Conservation (phyloP, 2,888 invertebrate genomes). For the Ctenicera cuprea region DNA sequence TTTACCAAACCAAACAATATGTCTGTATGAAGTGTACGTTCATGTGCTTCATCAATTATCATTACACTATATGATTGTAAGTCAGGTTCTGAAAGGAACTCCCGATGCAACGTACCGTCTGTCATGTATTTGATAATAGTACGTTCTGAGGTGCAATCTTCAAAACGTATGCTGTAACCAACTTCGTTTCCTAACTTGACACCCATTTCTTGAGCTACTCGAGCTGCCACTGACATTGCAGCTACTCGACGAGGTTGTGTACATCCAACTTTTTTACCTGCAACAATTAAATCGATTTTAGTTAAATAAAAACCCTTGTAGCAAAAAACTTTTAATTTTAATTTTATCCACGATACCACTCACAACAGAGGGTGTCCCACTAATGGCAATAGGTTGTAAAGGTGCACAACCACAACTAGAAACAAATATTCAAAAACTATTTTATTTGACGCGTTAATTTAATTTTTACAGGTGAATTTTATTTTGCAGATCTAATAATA, state of each 20-base stretch:
- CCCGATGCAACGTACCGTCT: constrained; percentile 97
- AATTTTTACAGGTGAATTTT: no score
- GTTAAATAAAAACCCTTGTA: no score
- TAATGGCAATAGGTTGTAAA: no score
- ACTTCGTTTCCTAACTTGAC: constrained; percentile 96
- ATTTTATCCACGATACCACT: no score
- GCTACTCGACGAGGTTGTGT: constrained; percentile 98
- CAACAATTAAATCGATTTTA: constrained; percentile 5
- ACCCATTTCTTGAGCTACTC: constrained; percentile 98
- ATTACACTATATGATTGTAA: constrained; percentile 96
- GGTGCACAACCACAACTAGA: no score
- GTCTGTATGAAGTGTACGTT: constrained; percentile 98
- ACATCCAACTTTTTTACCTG: constrained; percentile 91
- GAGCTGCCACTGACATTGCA: constrained; percentile 99
- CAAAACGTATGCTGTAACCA: constrained; percentile 95
- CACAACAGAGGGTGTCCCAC: no score
- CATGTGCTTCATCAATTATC: constrained; percentile 99
- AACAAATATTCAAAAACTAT: no score
- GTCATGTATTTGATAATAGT: constrained; percentile 99
- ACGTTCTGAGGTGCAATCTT: constrained; percentile 98
- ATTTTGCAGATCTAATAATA: no score
- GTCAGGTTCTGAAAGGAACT: constrained; percentile 98
- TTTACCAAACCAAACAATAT: constrained; percentile 98
- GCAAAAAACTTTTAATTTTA: no score
- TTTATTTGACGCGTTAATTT: no score